Percentiles rank a stretch among this genome's conserved stretches.
Evolutionary conservation across 35 echinoderm and acorn worm genomes (phyloP).

Genomic region (Apostichopus californicus): DNA sequence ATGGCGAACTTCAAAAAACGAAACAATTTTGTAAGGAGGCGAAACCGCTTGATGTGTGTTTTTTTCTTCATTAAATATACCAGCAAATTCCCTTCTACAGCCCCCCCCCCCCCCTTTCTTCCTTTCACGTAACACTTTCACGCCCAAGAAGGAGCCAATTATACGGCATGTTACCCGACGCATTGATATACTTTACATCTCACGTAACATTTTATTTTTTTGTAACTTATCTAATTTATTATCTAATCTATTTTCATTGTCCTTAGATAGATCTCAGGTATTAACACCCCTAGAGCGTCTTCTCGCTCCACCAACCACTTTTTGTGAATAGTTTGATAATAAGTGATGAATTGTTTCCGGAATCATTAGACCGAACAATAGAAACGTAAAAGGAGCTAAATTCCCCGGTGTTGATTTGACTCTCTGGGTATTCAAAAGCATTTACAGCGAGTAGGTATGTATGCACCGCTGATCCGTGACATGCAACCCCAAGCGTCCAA

Average conservation of each 20-base stretch:
- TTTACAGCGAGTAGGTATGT: background rate
- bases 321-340: background rate
- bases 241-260: too few species aligned
- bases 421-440: background rate
- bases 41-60: too few species aligned
- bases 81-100: background rate
- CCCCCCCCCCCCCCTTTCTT: background rate
- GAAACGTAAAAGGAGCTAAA: background rate
- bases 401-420: background rate
- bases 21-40: too few species aligned
- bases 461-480: slow-evolving; percentile 6
- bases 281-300: background rate
- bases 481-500: background rate
- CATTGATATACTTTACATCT: too few species aligned
- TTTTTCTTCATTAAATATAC: too few species aligned
- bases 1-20: too few species aligned
- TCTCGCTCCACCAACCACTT: too few species aligned
- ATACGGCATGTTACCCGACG: too few species aligned
- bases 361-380: slow-evolving; percentile 19
- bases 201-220: too few species aligned
- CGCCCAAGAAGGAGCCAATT: too few species aligned
- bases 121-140: too few species aligned
- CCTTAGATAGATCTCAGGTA: background rate
- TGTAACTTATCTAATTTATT: too few species aligned
- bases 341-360: slow-evolving; percentile 26